Evolutionary conservation across 64 coral and sea anemone species (phyloP).

Genomic region (Dendrophyllia cribrosa): DNA sequence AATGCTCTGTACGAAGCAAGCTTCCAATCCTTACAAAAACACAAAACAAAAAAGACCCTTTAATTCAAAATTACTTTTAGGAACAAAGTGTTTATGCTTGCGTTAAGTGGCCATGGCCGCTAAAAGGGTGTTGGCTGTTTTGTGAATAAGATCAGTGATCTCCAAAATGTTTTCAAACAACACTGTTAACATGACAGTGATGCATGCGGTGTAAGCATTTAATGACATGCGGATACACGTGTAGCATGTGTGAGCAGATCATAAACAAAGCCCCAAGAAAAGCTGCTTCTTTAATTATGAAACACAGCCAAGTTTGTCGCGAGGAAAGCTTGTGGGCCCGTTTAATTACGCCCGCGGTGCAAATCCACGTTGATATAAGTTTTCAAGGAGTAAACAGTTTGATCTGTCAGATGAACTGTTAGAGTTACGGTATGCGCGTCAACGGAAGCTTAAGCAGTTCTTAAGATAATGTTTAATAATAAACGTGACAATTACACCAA

Average conservation of each 20-base stretch:
- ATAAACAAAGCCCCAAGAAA: conserved; percentile 17
- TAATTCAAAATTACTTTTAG: neutral
- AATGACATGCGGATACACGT: conserved; percentile 55
- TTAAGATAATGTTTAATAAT: conserved; percentile 8
- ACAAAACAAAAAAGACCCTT: neutral
- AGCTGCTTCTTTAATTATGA: neutral
- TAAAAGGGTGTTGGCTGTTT: neutral
- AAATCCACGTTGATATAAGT: no score
- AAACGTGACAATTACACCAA: neutral
- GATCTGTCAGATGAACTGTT: neutral
- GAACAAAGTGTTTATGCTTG: neutral
- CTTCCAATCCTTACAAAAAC: neutral
- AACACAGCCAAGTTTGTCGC: neutral
- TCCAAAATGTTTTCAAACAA: conserved; percentile 42
- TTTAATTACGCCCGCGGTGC: no score
- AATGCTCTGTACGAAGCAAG: neutral
- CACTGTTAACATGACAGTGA: neutral
- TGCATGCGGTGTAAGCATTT: conserved; percentile 32
- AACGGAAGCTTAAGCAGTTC: neutral
- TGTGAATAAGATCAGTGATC: conserved; percentile 6
- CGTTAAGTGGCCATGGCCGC: neutral
- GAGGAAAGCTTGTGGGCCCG: neutral
- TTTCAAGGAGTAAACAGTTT: no score
- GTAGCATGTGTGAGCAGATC: conserved; percentile 17
- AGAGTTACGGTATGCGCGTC: neutral